These are phyloP conservation scores for Drosophila cognata DNA, from an alignment of 2,888 invertebrate genomes.

Conservation along the genomic window DNA sequence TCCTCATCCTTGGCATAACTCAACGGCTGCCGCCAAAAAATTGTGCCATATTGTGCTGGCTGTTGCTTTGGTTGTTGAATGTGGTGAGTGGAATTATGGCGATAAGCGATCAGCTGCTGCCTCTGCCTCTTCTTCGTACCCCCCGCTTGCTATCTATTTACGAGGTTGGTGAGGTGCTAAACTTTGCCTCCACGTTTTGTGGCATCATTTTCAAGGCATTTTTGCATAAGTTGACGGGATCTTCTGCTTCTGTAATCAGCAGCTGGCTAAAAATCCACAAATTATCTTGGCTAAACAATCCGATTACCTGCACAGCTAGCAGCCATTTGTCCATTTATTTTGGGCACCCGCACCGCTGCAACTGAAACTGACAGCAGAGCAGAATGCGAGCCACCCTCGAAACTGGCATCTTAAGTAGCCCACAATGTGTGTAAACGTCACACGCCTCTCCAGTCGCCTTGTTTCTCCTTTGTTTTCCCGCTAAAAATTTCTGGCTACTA, in stretches of 20 bases:
- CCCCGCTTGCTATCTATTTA: constrained; percentile 30
- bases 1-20: constrained; percentile 76
- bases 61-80: constrained; percentile 20
- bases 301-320: constrained; percentile 75
- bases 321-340: constrained; percentile 45
- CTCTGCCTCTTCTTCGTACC: not conserved
- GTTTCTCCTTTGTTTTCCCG: constrained; percentile 54
- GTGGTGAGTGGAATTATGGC: constrained; percentile 51
- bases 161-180: constrained; percentile 48
- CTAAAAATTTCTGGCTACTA: constrained; percentile 54
- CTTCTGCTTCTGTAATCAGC: constrained; percentile 18
- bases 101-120: constrained; percentile 68
- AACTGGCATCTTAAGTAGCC: constrained; percentile 59
- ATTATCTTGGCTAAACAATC: constrained; percentile 77
- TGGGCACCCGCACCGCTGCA: constrained; percentile 42
- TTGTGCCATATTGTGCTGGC: constrained; percentile 44
- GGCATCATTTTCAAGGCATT: constrained; percentile 39
- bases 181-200: constrained; percentile 19
- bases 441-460: constrained; percentile 78
- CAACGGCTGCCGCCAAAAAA: constrained; percentile 35
- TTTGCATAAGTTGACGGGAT: constrained; percentile 48
- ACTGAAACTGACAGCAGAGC: constrained; percentile 15
- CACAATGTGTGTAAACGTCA: constrained; percentile 76
- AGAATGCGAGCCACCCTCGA: constrained; percentile 57
- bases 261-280: constrained; percentile 75